Base-by-base conservation (phyloP, 2,888 invertebrate genomes). In the Marronus borbonicus region DNA sequence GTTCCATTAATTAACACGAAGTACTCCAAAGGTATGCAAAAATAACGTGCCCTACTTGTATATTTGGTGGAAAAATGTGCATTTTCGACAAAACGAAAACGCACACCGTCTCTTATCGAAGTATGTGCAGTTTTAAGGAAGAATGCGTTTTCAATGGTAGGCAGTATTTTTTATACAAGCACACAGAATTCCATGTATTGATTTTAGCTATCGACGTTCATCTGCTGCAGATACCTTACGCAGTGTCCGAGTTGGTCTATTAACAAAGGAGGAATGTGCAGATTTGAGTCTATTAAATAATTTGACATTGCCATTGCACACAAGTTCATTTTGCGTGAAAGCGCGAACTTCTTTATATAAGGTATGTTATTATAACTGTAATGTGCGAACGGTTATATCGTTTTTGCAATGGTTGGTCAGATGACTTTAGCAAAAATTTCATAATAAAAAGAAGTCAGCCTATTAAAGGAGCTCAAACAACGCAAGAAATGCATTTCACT, bases 261-360 rank as follows among this genome's bases (percentile, higher is more conserved):
- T 72, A 12, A 72, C 72, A 17, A 72, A 72, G n/a, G 72, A 58
- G 17, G 72, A 72, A 72, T 72, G 72, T 17, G 17, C 58, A 2
- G 72, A 72, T 55, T 58, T 72, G 20, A 31, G 39, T 39, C 20
- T n/a, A 39, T 3, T 72, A 7, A 39, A 55, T 52, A 60, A 72
- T 72, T 39, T 72, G 39, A 58, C 58, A 8, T 39, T 72, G 36
- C 17, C 72, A 36, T 58, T 72, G 39, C 12, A 36, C 36, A 58
- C 44, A 20, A 58, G 39, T 58, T 72, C 72, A 39, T 58, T 72
- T 58, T 72, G 72, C 36, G 60, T 72, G 28, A 72, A 58, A 58
- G 39, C 58, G 39, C 58, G 14, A 17, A 17, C 5, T 69, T 69
- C 69, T 14, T 17, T 36, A 39, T 12, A 58, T 58, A 58, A 72